Base-by-base conservation (phyloP, 2,888 invertebrate genomes). In the Temnothorax ravouxi region DNA sequence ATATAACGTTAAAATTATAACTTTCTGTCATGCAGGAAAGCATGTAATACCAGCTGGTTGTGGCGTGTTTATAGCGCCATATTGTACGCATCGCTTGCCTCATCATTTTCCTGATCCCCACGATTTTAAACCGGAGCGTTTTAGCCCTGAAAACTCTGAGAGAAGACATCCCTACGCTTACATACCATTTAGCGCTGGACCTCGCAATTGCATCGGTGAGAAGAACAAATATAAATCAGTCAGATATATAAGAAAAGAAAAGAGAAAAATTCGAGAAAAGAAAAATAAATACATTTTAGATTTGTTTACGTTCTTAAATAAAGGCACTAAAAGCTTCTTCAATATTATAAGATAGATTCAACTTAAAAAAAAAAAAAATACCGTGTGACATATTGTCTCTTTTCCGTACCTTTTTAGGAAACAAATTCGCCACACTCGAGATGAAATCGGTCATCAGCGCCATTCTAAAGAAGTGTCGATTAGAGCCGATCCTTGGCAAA, bases 401-500 rank as follows among this genome's bases (percentile, higher is more conserved):
- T 59, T 50, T 54, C 34, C 4, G 5, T 52, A 50, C 8, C 8
- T 47, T 95, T 95, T 4, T 94, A 95, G 96, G 97, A n/a, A 96
- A 97, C 93, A 96, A 96, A 88, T 97, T 96, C 91, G 97, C 97
- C 0, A 96, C 96, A 94, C 92, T 96, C 59, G 97, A 97, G 93
- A 95, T 97, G n/a, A 96, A 96, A 93, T 95, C 96, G 83, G 91
- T 96, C 1, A 91, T 97, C 29, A 95, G 96, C 21, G 95, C 95
- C 29, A 94, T 97, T 15, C 91, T 96, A 25, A 93, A 95, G 18
- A 95, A 95, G 86, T 97, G 96, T 92, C 94, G 91, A 25, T 88
- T 97, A 52, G 87, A 94, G 11, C 94, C 96, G 1, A 93, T 95
- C 3, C 95, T 96, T n/a, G 95, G 94, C 15, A 92, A 94, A 18